Evolutionary conservation across 53 echinoderm and acorn worm species (phyloP), one percentile per base, ranked within the genome.

Genomic region (Patiria pectinifera): DNA sequence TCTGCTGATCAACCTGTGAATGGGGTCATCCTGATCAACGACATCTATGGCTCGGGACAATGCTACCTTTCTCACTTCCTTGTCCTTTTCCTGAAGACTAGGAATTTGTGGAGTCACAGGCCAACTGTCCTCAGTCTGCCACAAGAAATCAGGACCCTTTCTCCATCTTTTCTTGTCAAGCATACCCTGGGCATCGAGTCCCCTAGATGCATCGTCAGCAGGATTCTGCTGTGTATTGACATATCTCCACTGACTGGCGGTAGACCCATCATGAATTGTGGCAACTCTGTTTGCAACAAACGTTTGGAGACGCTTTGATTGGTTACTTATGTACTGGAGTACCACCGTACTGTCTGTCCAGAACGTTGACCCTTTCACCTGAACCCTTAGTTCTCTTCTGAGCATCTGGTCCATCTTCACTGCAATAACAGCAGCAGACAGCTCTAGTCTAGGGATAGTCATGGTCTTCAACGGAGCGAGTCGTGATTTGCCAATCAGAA

Each of bases 301-400:
- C 11, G 94, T 94, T 45, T 92, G 82, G 84, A 62, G 87, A 16
- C 94, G 82, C 2, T 45, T 61, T 1, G 26, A 16, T 22, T 83
- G 66, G 62, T 92, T 92, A 4, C 85, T 92, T 49, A 94, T 92
- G 46, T 94, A 94, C 48, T 92, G 87, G 19, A 94, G 84, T 13
- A 94, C 78, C 35, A 92, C 66, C 92, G 88, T 94, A 44, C 83
- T 88, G 59, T 94, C 94, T 14, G 87, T 87, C 92, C 94, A 92
- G 71, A 83, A 94, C 81, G 48, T 84, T 0, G 89, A 71, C 15
- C 91, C 82, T n/a, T 84, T 58, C 12, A 95, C 21, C 43, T 89
- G 69, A 5, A 90, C 12, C 22, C 69, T 66, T 25, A 89, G 59
- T 70, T 95, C 95, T 44, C 83, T 77, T 46, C 79, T 66, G 14